Conservation (phyloP, 2,888 invertebrate species). For the Cryptophagus acutangulus region DNA sequence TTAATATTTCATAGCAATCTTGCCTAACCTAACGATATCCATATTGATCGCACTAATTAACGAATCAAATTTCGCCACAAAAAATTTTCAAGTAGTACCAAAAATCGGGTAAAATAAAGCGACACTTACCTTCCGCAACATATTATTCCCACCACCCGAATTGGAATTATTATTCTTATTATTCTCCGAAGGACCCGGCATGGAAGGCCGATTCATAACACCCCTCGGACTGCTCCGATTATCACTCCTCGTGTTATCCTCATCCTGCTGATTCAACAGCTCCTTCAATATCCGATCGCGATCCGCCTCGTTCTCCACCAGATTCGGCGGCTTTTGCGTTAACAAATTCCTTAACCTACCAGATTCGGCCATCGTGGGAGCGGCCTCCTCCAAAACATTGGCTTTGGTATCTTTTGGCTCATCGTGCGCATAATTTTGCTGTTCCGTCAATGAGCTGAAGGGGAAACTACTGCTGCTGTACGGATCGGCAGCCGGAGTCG, state of each 20-base stretch:
- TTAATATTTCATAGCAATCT: too few relatives aligned
- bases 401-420: constrained; percentile 51
- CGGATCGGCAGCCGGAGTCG: constrained; percentile 37
- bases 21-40: too few relatives aligned
- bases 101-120: too few relatives aligned
- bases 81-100: too few relatives aligned
- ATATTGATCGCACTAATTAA: too few relatives aligned
- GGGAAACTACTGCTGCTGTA: constrained; percentile 55
- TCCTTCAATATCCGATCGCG: constrained; percentile 55
- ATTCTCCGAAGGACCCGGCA: constrained; percentile 46
- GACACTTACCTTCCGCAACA: constrained; percentile 60
- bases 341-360: constrained; percentile 56
- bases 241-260: constrained; percentile 52
- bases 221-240: constrained; percentile 48
- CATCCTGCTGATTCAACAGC: constrained; percentile 63
- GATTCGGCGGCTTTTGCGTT: constrained; percentile 45
- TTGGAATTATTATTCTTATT: constrained; percentile 30
- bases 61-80: too few relatives aligned
- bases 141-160: constrained; percentile 50
- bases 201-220: constrained; percentile 36
- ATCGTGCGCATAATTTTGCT: constrained; percentile 47
- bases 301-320: constrained; percentile 36
- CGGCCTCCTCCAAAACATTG: constrained; percentile 46
- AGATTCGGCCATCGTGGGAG: constrained; percentile 52
- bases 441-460: constrained; percentile 60